phyloP scores from a whole-genome alignment of 2,888 invertebrate genomes.

The Spilosoma lubricipeda region DNA sequence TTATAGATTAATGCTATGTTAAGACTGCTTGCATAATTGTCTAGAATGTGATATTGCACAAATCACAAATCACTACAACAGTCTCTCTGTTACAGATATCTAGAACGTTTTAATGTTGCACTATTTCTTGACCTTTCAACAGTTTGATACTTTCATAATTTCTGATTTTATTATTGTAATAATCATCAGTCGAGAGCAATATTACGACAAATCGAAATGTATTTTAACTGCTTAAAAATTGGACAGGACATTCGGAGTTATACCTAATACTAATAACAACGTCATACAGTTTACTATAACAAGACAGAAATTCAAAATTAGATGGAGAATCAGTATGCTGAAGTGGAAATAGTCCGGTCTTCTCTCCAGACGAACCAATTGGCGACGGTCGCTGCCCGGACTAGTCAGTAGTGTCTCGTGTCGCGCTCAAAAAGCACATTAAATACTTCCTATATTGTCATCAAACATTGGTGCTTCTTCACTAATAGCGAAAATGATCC shows the following conservation, averaged over 20 bases:
- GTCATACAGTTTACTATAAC: background rate
- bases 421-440: no score
- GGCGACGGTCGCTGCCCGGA: no score
- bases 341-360: no score
- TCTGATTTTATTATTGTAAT: background rate
- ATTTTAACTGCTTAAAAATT: background rate
- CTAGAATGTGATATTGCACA: background rate
- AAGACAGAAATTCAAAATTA: no score
- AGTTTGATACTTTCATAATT: background rate
- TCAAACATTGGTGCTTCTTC: no score
- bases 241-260: background rate
- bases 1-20: background rate
- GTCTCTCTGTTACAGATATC: slow-evolving; percentile 3
- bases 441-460: no score
- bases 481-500: no score
- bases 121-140: background rate
- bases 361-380: no score
- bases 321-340: no score
- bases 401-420: no score
- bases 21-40: background rate
- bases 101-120: background rate
- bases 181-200: background rate
- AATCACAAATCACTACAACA: no score
- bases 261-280: background rate
- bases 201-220: background rate